Evolutionary conservation across 2,797 vertebrate species (phyloP).

Genomic region (Sphenodon punctatus): DNA sequence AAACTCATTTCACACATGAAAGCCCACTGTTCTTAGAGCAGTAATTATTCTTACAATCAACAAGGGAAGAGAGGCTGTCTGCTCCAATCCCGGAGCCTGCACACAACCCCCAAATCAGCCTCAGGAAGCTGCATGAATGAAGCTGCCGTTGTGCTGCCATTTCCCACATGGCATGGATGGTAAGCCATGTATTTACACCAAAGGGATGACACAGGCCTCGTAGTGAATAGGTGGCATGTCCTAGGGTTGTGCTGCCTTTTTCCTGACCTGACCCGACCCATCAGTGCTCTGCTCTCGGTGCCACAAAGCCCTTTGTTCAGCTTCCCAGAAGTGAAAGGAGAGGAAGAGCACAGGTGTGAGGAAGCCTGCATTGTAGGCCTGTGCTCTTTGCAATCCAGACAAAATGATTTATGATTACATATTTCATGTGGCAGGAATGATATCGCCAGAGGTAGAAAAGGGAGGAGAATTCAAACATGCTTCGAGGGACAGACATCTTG

Average conservation of each 20-base stretch:
- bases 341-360: constrained; percentile 51
- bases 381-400: constrained; percentile 9
- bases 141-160: accelerated
- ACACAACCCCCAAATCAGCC: neutral
- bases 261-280: too few species aligned
- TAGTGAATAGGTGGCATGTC: accelerated
- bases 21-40: neutral
- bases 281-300: neutral
- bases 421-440: constrained; percentile 49
- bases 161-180: neutral
- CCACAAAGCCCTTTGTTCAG: neutral
- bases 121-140: neutral
- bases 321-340: neutral
- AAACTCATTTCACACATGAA: neutral
- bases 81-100: neutral
- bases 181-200: neutral
- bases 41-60: neutral
- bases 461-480: constrained; percentile 32
- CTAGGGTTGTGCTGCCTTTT: neutral
- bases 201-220: neutral
- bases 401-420: constrained; percentile 62
- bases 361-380: constrained; percentile 6
- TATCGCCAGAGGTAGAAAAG: constrained; percentile 40
- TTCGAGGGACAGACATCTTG: constrained; percentile 37
- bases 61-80: neutral